Base-by-base conservation (phyloP, 2,113 vertebrate species). In the Brachionichthys hirsutus region DNA sequence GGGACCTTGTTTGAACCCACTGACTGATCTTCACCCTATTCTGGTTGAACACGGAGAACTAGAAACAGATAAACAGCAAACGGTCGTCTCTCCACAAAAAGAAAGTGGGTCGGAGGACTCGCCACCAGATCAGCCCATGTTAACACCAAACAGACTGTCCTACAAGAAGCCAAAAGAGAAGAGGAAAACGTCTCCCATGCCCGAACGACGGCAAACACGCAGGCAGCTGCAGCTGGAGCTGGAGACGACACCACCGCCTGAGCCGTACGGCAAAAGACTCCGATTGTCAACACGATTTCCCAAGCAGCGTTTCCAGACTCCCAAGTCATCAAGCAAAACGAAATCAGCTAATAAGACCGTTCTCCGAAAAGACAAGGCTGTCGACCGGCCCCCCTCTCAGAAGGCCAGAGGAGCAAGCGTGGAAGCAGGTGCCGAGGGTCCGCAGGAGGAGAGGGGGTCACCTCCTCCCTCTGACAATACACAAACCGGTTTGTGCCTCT, bases 361-460 rank as follows among this genome's bases (percentile, higher is more conserved):
- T 45, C 13, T 9, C 36, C 22, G 11, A 18, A 42, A 24, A 59
- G 50, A 64, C 34, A 36, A 13, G 11, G 6, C 16, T 34, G 15
- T 3, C 15, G 67, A 78, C 1, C 16, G 52, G 22, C 53, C 66
- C 0, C 46, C 61, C 40, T 4, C 66, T 0, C 89, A 86, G 60
- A 89, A 46, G 80, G 64, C 70, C 53, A 78, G 19, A 74, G 61
- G 47, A 49, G 53, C 56, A 12, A 53, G 2, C 9, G 30, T 0
- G 2, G 12, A 34, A 48, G 44, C 2, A 1, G 51, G 2, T 9
- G 12, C 35, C 20, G 72, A 50, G 13, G 52, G 45, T 54, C 19
- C 7, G 9, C 20, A 45, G 19, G 44, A 73, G 17, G 63, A 67
- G 54, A 50, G 2, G 1, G 50, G 8, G 35, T 10, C 47, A 15